Evolutionary conservation across 1,140 invertebrate species (phyloP), one percentile per base, ranked within the genome.

Genomic region (Varroa destructor): DNA sequence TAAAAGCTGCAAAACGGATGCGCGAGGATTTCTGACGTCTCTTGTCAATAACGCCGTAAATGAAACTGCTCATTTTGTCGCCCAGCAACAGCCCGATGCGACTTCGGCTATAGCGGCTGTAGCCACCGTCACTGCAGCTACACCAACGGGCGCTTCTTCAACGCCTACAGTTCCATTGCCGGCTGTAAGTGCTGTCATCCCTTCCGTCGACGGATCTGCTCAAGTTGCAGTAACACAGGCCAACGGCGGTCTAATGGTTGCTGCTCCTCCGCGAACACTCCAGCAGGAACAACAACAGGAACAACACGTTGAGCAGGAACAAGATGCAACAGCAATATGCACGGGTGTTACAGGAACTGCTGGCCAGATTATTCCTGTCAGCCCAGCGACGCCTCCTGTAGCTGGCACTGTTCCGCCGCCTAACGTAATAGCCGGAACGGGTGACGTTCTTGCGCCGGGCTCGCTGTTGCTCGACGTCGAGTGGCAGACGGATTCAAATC

Each of bases 401-500:
- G 54, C 1, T n/a, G 40, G 37, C 58, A 6, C 70, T 4, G 70
- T 46, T 8, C 58, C 51, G 5, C 56, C n/a, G 14, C n/a, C 56
- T 37, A 43, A 51, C 57, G 71, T 72, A n/a, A 71, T 75, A 40
- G 71, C 71, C 51, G 55, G 74, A 72, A 61, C 42, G 1, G 42
- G 12, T 1, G 51, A 70, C 12, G 25, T 10, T 3, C 3, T 61
- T 10, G 14, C 73, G 70, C 43, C 70, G 71, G 67, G 76, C 70
- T 54, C 74, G 76, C n/a, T 72, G 76, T 14, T 51, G 46, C 74
- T 83, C 81, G 91, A 96, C 79, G 87, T 97, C 61, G 91, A 98
- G 82, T 91, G 90, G 10, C 91, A 95, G 81, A 99, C 95, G 0
- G 94, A 98, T 78, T 93, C 89, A 72, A 98, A 97, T 83, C 93